A percentile compares a stretch with the other conserved stretches of the same genome.
Evolutionary conservation across 64 coral and sea anemone genomes (phyloP).

Genomic region (Stichodactyla mertensii): DNA sequence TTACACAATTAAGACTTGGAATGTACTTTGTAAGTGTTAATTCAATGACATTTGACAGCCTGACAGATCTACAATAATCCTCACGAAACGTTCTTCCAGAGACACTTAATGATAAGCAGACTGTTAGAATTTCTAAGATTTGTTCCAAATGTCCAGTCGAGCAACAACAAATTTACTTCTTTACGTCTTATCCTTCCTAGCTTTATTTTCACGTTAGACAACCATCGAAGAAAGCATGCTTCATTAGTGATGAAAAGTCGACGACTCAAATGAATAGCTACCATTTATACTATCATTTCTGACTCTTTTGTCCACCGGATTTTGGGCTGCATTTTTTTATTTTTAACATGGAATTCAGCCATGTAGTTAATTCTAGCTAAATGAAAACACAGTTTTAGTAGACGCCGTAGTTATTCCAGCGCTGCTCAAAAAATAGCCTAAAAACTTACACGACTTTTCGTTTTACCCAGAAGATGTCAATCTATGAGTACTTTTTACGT

Average conservation of each 20-base stretch:
- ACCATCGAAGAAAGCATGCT: neutral
- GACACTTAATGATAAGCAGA: conserved; percentile 12
- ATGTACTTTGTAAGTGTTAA: conserved; percentile 23
- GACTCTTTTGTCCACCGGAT: neutral
- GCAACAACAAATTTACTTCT: neutral
- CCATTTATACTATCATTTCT: neutral
- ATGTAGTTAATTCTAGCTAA: neutral
- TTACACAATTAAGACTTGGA: conserved; percentile 2
- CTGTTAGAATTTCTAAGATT: neutral
- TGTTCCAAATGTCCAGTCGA: neutral
- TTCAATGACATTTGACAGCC: conserved; percentile 21
- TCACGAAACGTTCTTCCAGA: conserved; percentile 7
- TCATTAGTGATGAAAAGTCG: neutral
- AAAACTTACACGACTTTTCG: neutral
- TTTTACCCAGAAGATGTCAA: neutral
- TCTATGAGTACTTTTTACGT: neutral
- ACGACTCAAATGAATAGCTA: neutral
- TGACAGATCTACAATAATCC: conserved; percentile 9
- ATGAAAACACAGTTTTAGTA: neutral
- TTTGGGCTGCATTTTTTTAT: neutral
- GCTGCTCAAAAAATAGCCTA: neutral
- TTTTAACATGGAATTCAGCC: neutral
- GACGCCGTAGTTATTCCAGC: conserved; percentile 2
- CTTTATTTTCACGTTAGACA: no score
- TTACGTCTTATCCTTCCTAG: neutral